Evolutionary conservation across 2,888 invertebrate species (phyloP).

Genomic region (Drosophila pullipes): DNA sequence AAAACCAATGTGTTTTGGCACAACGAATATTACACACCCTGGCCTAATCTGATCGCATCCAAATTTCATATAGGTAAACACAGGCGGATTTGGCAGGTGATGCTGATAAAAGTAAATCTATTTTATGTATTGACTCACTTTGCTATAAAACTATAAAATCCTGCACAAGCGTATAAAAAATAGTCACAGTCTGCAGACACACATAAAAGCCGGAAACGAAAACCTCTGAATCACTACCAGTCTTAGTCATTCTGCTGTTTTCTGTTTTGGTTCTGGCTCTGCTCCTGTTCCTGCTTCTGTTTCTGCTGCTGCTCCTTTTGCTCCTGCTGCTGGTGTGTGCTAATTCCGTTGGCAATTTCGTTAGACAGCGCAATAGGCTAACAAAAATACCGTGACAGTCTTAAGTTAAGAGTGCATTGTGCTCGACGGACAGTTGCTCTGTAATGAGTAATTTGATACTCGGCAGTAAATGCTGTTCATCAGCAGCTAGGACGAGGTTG

Average conservation of each 20-base stretch:
- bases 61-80: background rate
- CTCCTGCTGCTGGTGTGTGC: slow-evolving; percentile 52
- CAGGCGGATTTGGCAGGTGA: background rate
- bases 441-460: background rate
- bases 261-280: slow-evolving; percentile 3
- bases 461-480: background rate
- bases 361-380: slow-evolving; percentile 45
- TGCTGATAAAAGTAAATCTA: background rate
- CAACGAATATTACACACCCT: background rate
- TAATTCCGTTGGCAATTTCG: slow-evolving; percentile 77
- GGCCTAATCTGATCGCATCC: background rate
- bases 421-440: slow-evolving; percentile 1
- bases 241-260: slow-evolving; percentile 30
- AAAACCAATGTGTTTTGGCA: background rate
- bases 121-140: background rate
- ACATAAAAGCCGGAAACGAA: slow-evolving; percentile 1
- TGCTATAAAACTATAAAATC: background rate
- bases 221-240: slow-evolving; percentile 43
- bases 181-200: background rate
- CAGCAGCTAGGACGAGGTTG: background rate
- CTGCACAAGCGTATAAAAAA: too few species aligned
- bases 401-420: background rate
- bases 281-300: background rate
- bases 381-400: slow-evolving; percentile 27
- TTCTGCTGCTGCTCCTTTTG: background rate